These are phyloP conservation scores for Sus cebifrons DNA, from an alignment of 2,797 vertebrate species.

Conservation along the genomic window DNA sequence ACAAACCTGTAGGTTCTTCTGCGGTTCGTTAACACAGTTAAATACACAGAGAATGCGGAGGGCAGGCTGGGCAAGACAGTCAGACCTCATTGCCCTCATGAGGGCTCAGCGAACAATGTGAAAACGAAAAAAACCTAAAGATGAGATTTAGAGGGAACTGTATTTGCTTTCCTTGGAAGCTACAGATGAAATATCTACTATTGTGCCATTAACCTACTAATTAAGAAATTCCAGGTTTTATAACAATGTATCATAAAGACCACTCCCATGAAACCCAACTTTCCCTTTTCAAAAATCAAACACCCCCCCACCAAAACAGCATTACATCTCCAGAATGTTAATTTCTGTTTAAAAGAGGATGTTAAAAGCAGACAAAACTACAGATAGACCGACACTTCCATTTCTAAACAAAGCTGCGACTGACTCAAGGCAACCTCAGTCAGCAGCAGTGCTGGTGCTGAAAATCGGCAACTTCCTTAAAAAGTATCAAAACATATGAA, in stretches of 20 bases:
- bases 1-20: background rate
- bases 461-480: rapidly evolving
- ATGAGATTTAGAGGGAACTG: constrained; percentile 31
- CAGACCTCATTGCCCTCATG: background rate
- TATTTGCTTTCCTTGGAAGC: constrained; percentile 35
- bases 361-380: constrained; percentile 2
- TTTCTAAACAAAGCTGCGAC: constrained; percentile 26
- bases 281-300: constrained; percentile 58
- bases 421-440: background rate
- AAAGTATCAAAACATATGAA: background rate
- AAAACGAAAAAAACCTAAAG: constrained; percentile 32
- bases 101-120: background rate
- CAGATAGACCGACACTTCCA: background rate
- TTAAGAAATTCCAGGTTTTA: constrained; percentile 55
- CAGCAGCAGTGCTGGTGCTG: background rate
- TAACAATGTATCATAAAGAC: constrained; percentile 40
- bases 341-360: constrained; percentile 32
- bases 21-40: background rate
- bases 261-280: background rate
- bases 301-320: background rate
- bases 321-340: background rate
- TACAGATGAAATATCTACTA: background rate
- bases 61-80: background rate
- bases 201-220: background rate
- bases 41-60: background rate